phyloP scores from a whole-genome alignment of 2,797 vertebrate species.

The Sarcophilus harrisii region DNA sequence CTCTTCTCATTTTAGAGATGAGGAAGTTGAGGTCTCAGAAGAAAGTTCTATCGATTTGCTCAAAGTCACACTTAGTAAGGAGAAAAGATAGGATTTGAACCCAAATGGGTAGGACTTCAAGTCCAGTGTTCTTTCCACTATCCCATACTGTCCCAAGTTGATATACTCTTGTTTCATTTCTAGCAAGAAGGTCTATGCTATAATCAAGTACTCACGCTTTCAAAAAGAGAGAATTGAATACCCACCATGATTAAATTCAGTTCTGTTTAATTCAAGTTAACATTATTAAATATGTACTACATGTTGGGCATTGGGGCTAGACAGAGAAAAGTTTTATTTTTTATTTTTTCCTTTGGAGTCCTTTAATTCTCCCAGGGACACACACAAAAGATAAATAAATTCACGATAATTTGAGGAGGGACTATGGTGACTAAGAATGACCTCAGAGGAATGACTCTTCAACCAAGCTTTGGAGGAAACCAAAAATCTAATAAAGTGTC shows the following conservation, averaged over 20 bases:
- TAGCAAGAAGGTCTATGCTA: conserved; percentile 8
- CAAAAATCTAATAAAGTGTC: not conserved
- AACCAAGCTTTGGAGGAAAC: not conserved
- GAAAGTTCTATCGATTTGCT: not conserved
- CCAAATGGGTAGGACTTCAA: not conserved
- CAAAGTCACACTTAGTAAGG: not conserved
- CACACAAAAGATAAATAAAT: no score
- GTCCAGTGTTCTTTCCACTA: not conserved
- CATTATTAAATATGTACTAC: not conserved
- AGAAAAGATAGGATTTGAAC: not conserved
- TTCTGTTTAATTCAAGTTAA: not conserved
- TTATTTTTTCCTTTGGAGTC: not conserved
- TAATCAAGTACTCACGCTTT: conserved; percentile 57
- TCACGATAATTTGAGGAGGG: not conserved
- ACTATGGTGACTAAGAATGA: not conserved
- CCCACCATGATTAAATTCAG: not conserved
- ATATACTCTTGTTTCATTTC: not conserved
- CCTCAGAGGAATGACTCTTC: not conserved
- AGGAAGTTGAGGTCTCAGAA: not conserved
- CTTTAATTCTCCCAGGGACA: not conserved
- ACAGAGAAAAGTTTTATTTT: not conserved
- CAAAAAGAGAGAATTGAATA: not conserved
- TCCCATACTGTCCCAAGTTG: not conserved
- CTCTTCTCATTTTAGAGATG: not conserved
- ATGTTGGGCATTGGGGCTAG: not conserved